phyloP scores from a whole-genome alignment of 2,888 invertebrate genomes.

The Platycnemis pennipes region DNA sequence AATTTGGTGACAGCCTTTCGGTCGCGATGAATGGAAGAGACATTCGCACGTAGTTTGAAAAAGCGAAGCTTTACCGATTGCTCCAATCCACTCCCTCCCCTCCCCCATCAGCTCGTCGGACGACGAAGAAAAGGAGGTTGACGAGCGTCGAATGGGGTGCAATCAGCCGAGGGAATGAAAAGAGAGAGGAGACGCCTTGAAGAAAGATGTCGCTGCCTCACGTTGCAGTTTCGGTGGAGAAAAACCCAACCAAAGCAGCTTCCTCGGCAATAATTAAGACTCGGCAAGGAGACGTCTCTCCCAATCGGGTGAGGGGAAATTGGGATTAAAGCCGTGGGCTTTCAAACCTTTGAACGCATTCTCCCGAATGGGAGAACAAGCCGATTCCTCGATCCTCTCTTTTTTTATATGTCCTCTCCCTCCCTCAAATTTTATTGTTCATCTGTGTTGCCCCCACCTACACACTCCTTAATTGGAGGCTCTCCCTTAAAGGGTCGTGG shows the following conservation, averaged over 20 bases:
- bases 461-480: slow-evolving; percentile 8
- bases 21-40: no score
- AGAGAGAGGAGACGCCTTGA: not conserved
- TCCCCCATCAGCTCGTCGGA: not conserved
- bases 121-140: slow-evolving; percentile 11
- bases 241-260: not conserved
- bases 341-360: not conserved
- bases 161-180: not conserved
- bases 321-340: not conserved
- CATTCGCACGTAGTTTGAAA: not conserved
- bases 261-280: slow-evolving; percentile 23
- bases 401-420: not conserved
- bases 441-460: not conserved
- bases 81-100: no score
- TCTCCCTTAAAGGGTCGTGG: not conserved
- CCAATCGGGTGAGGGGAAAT: not conserved
- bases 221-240: not conserved
- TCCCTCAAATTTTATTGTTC: not conserved
- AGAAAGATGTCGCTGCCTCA: not conserved
- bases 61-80: not conserved
- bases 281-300: not conserved
- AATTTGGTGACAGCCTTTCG: no score
- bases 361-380: not conserved
- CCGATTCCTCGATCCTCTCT: not conserved
- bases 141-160: not conserved